Percentiles rank a stretch among this genome's conserved stretches.
Conservation (phyloP, 2,113 vertebrate species). For the Sorex araneus region DNA sequence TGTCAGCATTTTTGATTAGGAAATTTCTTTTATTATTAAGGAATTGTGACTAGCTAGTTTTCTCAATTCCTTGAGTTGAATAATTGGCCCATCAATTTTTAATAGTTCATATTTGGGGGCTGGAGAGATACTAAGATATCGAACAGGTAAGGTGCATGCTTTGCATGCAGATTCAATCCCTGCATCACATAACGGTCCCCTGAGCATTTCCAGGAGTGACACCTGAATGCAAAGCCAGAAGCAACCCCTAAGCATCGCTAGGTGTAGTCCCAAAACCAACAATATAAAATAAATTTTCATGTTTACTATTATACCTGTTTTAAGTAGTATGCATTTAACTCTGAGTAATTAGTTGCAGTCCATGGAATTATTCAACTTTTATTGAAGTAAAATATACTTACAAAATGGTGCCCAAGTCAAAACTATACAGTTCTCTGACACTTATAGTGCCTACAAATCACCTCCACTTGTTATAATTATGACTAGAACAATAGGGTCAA, state of each 20-base stretch:
- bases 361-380: background rate
- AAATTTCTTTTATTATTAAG: constrained; percentile 54
- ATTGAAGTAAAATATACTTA: background rate
- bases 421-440: background rate
- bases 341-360: background rate
- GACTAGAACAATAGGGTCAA: background rate
- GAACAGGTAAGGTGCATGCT: no score
- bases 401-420: no score
- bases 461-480: background rate
- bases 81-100: constrained; percentile 36
- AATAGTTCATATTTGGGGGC: background rate
- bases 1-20: constrained; percentile 17
- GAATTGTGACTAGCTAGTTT: constrained; percentile 15
- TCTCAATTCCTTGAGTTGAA: constrained; percentile 11
- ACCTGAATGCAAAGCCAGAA: no score
- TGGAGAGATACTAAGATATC: no score
- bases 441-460: background rate
- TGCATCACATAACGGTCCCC: no score
- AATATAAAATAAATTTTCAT: background rate
- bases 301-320: background rate
- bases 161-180: no score
- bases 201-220: no score
- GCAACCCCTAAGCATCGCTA: no score
- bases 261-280: no score
- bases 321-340: background rate